Evolutionary conservation across 2,113 vertebrate species (phyloP).

Genomic region (Antigone vipio): DNA sequence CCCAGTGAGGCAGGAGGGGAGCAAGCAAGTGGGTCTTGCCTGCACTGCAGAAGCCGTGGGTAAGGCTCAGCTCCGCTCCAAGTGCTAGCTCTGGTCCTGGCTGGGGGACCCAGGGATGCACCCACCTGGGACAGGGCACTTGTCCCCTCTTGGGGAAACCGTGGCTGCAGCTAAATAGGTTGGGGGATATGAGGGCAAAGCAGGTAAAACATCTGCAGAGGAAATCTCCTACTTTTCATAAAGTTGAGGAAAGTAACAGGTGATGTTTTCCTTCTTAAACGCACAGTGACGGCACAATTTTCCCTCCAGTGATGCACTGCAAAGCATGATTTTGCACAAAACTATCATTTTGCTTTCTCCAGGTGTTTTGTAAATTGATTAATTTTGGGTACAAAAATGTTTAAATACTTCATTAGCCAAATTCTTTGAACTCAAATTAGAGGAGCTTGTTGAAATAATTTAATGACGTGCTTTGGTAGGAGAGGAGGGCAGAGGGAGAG

Average conservation of each 20-base stretch:
- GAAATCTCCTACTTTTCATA: background rate
- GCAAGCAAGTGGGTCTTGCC: background rate
- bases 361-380: constrained; percentile 9
- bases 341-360: background rate
- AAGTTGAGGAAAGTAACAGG: background rate
- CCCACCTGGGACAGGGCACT: background rate
- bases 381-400: background rate
- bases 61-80: background rate
- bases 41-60: background rate
- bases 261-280: background rate
- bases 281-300: background rate
- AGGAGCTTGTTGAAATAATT: background rate
- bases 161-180: background rate
- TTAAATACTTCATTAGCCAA: constrained; percentile 1
- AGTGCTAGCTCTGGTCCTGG: background rate
- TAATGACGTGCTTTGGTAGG: background rate
- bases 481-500: background rate
- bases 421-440: background rate
- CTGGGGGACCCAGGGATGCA: background rate
- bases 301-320: background rate
- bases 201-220: background rate
- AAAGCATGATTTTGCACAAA: background rate
- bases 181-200: background rate
- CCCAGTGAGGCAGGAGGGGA: background rate
- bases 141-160: fast-evolving